Conservation (phyloP, 2,888 invertebrate genomes). For the Cremastobaeus sp. region DNA sequence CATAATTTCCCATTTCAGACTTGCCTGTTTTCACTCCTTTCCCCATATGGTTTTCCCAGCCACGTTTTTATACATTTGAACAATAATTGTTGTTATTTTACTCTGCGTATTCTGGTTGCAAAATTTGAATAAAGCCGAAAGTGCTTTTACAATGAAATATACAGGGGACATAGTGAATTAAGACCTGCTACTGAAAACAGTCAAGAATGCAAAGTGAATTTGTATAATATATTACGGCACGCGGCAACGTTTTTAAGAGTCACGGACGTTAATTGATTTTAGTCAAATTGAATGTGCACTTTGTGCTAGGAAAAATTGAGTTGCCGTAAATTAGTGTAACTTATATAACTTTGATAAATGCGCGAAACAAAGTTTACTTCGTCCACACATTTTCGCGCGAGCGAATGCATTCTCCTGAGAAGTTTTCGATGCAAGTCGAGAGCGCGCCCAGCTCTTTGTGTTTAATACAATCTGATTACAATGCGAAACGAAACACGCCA, state of each 20-base stretch:
- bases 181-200: not conserved
- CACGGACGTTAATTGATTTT: conserved; percentile 36
- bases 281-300: conserved; percentile 45
- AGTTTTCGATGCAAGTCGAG: conserved; percentile 31
- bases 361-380: conserved; percentile 44
- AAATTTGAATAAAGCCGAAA: too few relatives aligned
- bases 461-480: conserved; percentile 47
- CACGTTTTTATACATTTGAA: not conserved
- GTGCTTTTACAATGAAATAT: conserved; percentile 8
- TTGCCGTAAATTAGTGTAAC: conserved; percentile 40
- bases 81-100: too few relatives aligned
- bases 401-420: conserved; percentile 47
- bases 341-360: conserved; percentile 53
- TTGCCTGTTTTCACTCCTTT: too few relatives aligned
- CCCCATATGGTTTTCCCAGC: not conserved
- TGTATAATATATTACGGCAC: conserved; percentile 27
- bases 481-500: conserved; percentile 33
- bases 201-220: conserved; percentile 17
- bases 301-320: conserved; percentile 41
- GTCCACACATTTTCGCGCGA: conserved; percentile 43
- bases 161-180: conserved; percentile 11
- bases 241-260: conserved; percentile 13
- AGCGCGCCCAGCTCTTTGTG: conserved; percentile 39
- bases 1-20: not conserved
- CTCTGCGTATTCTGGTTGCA: too few relatives aligned